Evolutionary conservation across 2,113 vertebrate genomes (phyloP).

Genomic region (Larimichthys polyactis): DNA sequence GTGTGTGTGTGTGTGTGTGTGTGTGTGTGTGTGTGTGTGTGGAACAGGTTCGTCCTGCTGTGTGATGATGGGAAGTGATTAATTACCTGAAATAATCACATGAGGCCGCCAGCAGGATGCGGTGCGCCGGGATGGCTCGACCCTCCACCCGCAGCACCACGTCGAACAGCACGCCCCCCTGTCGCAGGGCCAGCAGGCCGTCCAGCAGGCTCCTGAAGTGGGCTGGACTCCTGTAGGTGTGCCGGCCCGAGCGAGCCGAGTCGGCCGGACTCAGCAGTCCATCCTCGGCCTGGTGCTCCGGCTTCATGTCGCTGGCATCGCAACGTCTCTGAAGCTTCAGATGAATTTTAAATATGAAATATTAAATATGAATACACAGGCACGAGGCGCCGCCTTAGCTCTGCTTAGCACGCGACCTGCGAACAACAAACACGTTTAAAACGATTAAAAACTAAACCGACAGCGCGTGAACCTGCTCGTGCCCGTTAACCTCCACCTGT

Average conservation of each 20-base stretch:
- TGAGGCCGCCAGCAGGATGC: slow-evolving; percentile 94
- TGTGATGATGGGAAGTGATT: neutral
- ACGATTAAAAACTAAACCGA: no score
- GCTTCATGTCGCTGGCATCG: slow-evolving; percentile 39
- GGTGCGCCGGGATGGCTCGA: slow-evolving; percentile 91
- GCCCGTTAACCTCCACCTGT: no score
- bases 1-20: no score
- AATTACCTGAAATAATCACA: slow-evolving; percentile 98
- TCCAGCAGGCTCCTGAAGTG: slow-evolving; percentile 91
- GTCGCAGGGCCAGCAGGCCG: slow-evolving; percentile 89
- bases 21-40: no score
- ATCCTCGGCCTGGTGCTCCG: slow-evolving; percentile 83
- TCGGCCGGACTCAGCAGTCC: slow-evolving; percentile 73
- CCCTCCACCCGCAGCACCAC: slow-evolving; percentile 94
- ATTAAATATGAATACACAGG: no score
- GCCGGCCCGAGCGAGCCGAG: slow-evolving; percentile 81
- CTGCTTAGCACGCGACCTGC: no score
- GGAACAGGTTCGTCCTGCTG: no score
- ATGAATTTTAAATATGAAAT: no score
- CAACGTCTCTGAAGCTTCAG: neutral
- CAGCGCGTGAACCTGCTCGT: no score
- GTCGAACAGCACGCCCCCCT: slow-evolving; percentile 91
- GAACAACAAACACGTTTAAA: no score
- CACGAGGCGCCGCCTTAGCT: no score
- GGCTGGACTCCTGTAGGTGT: slow-evolving; percentile 87